Evolutionary conservation across 2,888 invertebrate species (phyloP).

Genomic region (Minunthozetes semirufus): DNA sequence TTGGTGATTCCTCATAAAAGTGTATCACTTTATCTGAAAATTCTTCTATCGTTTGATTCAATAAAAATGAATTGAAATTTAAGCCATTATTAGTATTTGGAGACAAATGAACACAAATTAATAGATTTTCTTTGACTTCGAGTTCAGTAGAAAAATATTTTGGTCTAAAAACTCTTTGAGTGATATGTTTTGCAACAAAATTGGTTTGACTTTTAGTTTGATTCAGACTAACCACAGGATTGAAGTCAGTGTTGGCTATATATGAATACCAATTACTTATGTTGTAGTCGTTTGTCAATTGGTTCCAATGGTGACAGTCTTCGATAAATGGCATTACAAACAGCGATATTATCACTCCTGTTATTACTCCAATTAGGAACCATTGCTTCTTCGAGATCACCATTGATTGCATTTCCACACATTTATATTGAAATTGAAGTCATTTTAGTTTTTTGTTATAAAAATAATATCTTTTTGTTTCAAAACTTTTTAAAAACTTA

Average conservation of each 20-base stretch:
- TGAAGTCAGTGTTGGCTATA: conserved; percentile 16
- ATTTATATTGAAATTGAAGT: not conserved
- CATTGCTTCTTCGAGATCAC: conserved; percentile 32
- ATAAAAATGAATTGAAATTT: not conserved
- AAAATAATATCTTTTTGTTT: not conserved
- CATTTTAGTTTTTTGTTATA: not conserved
- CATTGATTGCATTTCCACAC: conserved; percentile 15
- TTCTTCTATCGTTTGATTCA: conserved; percentile 23
- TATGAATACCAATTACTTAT: conserved; percentile 15
- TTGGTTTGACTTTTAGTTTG: not conserved
- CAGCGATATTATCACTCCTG: conserved; percentile 27
- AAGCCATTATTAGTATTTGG: conserved; percentile 22
- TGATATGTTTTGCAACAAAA: conserved; percentile 6
- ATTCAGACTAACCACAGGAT: not conserved
- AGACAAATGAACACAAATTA: conserved; percentile 66
- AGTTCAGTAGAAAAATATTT: conserved; percentile 90
- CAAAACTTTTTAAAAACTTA: not conserved
- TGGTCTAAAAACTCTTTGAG: conserved; percentile 36
- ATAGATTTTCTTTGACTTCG: conserved; percentile 79
- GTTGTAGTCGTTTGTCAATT: not conserved
- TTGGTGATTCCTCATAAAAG: conserved; percentile 5
- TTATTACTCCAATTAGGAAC: conserved; percentile 30
- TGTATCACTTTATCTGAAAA: conserved; percentile 1
- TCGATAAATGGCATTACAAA: conserved; percentile 33
- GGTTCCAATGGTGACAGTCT: conserved; percentile 17